A percentile compares a stretch with the other conserved stretches of the same genome.
Conservation (phyloP, 2,888 invertebrate species). For the Drosophila peninsularis region DNA sequence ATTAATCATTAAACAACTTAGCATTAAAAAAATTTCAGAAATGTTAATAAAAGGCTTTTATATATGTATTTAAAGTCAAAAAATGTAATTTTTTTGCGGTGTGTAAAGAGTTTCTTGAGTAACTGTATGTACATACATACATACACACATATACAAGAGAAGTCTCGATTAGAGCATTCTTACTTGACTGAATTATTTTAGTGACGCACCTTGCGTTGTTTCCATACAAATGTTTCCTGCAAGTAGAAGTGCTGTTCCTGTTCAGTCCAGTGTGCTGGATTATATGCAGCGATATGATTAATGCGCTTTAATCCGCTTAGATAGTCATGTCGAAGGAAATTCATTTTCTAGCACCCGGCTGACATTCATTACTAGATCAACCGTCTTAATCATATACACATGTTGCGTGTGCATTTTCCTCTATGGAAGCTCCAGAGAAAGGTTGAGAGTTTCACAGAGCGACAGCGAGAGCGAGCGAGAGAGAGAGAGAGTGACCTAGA, state of each 20-base stretch:
- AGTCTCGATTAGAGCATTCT: too few relatives aligned
- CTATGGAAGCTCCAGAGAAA: constrained; percentile 8
- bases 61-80: too few relatives aligned
- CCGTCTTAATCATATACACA: constrained; percentile 31
- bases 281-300: constrained; percentile 64
- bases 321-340: constrained; percentile 83
- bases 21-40: too few relatives aligned
- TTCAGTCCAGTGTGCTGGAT: constrained; percentile 65
- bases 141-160: too few relatives aligned
- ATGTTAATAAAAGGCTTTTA: too few relatives aligned
- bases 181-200: neutral
- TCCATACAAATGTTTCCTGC: constrained; percentile 56
- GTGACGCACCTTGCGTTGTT: constrained; percentile 64
- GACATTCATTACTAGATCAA: constrained; percentile 33
- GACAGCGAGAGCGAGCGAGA: neutral
- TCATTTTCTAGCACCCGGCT: constrained; percentile 74
- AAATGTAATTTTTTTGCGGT: too few relatives aligned
- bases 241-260: constrained; percentile 46
- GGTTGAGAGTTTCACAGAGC: neutral
- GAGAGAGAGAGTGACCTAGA: neutral
- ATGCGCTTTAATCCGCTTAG: constrained; percentile 81
- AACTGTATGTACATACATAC: too few relatives aligned
- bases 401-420: constrained; percentile 42
- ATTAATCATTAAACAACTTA: too few relatives aligned
- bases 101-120: too few relatives aligned